Conservation (phyloP, 2,888 invertebrate genomes). For the Xanthorhoe designata region DNA sequence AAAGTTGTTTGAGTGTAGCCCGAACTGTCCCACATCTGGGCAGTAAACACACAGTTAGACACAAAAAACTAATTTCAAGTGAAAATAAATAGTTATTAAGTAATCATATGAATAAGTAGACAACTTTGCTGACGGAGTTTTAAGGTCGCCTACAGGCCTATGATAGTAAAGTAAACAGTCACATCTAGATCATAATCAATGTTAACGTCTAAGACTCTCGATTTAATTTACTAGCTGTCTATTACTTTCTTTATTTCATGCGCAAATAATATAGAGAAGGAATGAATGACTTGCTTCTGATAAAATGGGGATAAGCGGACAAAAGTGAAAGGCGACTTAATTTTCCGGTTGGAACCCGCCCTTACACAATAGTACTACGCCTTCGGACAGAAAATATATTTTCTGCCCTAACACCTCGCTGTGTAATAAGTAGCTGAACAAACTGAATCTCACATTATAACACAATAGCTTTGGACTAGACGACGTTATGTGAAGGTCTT, state of each 20-base stretch:
- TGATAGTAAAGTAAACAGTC: not conserved
- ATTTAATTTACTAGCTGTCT: slow-evolving; percentile 42
- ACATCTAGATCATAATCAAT: slow-evolving; percentile 9
- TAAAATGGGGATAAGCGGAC: slow-evolving; percentile 57
- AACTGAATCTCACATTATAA: not conserved
- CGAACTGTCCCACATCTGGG: not conserved
- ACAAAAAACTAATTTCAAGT: too few species aligned
- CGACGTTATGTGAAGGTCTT: too few species aligned
- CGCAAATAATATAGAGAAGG: slow-evolving; percentile 53
- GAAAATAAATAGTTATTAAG: too few species aligned
- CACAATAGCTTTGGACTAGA: too few species aligned
- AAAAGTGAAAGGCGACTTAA: slow-evolving; percentile 71
- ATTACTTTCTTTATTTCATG: slow-evolving; percentile 47
- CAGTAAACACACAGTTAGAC: too few species aligned
- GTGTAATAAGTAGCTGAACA: slow-evolving; percentile 12
- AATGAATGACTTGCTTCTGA: slow-evolving; percentile 49
- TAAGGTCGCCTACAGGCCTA: too few species aligned
- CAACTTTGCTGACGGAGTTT: too few species aligned
- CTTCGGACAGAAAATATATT: slow-evolving; percentile 51
- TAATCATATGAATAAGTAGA: too few species aligned
- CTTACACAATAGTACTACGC: slow-evolving; percentile 30
- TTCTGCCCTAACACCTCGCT: slow-evolving; percentile 58
- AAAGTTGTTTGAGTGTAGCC: not conserved
- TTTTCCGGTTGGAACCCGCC: slow-evolving; percentile 70
- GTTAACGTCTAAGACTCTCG: slow-evolving; percentile 18